Evolutionary conservation across 2,113 vertebrate genomes (phyloP), one percentile per base, ranked within the genome.

Genomic region (Stigmatopora nigra): DNA sequence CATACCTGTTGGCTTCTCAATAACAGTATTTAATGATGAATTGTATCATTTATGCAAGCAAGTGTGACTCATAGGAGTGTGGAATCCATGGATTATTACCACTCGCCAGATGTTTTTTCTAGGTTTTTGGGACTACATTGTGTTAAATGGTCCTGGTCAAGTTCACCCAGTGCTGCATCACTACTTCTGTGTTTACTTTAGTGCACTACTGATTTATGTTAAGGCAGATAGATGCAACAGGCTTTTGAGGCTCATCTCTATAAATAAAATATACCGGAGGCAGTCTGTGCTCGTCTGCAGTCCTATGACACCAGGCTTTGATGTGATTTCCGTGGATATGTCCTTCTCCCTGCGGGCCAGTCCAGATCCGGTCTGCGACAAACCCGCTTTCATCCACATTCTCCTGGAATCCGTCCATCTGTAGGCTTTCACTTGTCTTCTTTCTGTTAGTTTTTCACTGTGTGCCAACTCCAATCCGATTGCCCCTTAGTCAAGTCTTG

Each of bases 271-370:
- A 74, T 71, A 83, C 82, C 81, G 80, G 65, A 82, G 78, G 82
- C 81, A 59, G 71, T 76, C 80, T 84, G 69, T 69, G 68, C 76
- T 92, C 87, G 88, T 91, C 86, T 91, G 90, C 84, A 71, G 86
- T 70, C 79, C 84, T 89, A 86, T 89, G 82, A 80, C 73, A 83
- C 64, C 49, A 82, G 74, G 84, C 90, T 93, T 93, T 92, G 90
- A 92, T 90, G 91, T 90, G 82, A 82, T 73, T 82, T 85, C 75
- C 82, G 76, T 87, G 80, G 69, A 80, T 79, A 72, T 78, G 64
- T 86, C 76, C 71, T 83, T 72, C 73, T 84, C 72, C 83, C 84
- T 70, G 71, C 83, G 82, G 81, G 82, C 84, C 78, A 73, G 68
- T 83, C 69, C 80, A 82, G 81, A 88, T 88, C 84, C 79, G 73